Percentiles rank a stretch among this genome's conserved stretches.
Conservation (phyloP, 2,113 vertebrate genomes). For the Felis catus region DNA sequence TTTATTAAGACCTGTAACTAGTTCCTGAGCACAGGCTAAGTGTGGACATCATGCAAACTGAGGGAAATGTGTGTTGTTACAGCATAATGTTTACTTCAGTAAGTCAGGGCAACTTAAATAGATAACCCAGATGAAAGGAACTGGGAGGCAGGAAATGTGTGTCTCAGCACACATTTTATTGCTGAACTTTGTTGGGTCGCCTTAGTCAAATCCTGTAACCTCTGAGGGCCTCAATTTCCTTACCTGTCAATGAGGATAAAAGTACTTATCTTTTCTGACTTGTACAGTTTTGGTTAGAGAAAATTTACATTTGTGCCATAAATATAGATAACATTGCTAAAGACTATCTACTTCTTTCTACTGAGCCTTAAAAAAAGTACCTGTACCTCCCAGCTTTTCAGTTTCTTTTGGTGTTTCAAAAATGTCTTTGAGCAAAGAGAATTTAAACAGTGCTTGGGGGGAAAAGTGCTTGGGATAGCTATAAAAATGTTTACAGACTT, state of each 20-base stretch:
- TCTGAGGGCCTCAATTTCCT: neutral
- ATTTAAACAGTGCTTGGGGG: neutral
- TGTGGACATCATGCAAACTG: neutral
- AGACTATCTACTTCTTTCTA: neutral
- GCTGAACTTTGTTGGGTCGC: neutral
- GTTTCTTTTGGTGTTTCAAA: neutral
- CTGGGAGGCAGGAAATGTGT: neutral
- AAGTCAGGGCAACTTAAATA: neutral
- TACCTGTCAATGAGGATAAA: neutral
- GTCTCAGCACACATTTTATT: neutral
- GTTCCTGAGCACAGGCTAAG: neutral
- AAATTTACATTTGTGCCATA: neutral
- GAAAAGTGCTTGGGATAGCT: neutral
- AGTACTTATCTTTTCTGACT: neutral
- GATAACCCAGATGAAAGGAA: neutral
- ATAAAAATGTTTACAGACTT: neutral
- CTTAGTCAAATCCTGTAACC: neutral
- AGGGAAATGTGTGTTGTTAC: neutral
- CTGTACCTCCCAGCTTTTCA: neutral
- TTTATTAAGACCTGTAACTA: neutral
- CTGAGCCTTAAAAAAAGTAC: neutral
- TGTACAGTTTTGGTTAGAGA: neutral
- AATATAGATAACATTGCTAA: neutral
- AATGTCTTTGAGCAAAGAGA: neutral
- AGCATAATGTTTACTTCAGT: neutral